A percentile compares a stretch with the other conserved stretches of the same genome.
These are phyloP conservation scores for Flabesymbios commensalis DNA, from an alignment of 2,888 invertebrate species.

Conservation along the genomic window DNA sequence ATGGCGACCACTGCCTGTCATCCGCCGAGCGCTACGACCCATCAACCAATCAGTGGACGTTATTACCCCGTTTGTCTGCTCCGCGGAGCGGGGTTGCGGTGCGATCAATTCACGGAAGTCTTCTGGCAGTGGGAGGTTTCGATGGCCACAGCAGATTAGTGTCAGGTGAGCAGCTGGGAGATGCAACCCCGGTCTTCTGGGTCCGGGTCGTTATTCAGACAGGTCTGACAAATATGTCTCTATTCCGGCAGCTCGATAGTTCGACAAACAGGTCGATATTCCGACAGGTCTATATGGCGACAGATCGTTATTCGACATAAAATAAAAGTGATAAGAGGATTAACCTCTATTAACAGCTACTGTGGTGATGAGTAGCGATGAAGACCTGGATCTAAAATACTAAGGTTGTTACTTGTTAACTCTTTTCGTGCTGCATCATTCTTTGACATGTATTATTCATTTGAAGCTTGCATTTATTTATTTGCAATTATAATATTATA, in stretches of 20 bases:
- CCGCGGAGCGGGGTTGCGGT: constrained; percentile 79
- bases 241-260: too few relatives aligned
- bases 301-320: too few relatives aligned
- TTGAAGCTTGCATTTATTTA: too few relatives aligned
- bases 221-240: too few relatives aligned
- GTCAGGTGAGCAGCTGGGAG: constrained; percentile 64
- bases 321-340: too few relatives aligned
- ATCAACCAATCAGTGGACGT: constrained; percentile 73
- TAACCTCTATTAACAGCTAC: background rate
- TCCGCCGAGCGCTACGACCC: constrained; percentile 78
- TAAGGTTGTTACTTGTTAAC: too few relatives aligned
- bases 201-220: too few relatives aligned
- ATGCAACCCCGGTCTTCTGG: background rate
- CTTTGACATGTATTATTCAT: too few relatives aligned
- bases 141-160: constrained; percentile 74
- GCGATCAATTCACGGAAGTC: constrained; percentile 69
- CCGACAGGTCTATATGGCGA: too few relatives aligned
- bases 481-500: too few relatives aligned
- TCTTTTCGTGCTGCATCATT: too few relatives aligned
- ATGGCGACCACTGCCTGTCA: constrained; percentile 76
- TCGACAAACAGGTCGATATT: too few relatives aligned
- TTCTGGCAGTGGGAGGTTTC: constrained; percentile 82
- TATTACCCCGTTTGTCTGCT: constrained; percentile 71
- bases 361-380: background rate
- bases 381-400: background rate